Base-by-base conservation (phyloP, 1,140 invertebrate species). In the Lineus longissimus region DNA sequence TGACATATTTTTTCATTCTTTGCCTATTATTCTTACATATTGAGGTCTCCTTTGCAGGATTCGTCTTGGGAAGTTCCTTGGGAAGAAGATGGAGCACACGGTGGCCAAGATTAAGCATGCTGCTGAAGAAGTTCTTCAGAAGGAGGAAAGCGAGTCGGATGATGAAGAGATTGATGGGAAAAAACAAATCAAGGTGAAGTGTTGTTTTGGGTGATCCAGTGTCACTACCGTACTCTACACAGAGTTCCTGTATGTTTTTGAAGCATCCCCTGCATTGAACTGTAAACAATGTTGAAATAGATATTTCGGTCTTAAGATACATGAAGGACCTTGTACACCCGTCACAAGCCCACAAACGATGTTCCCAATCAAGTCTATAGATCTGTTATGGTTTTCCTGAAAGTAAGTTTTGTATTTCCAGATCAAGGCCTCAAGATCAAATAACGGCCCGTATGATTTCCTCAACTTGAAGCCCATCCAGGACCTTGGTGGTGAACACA, bases 391-490 rank as follows among this genome's bases (percentile, higher is more conserved):
- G n/a, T 36, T 15, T 51, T 51, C n/a, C 6, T 51, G 6, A 51
- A n/a, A 9, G n/a, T 23, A n/a, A 7, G 6, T 23, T 51, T n/a
- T 27, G 6, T 51, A 7, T 4, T 72, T 64, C 74, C 76, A 85
- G 83, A 84, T 96, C 25, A 96, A 96, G 82, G 93, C 93, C 0
- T 93, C 92, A 0, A 93, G 92, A 69, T 94, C 91, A 63, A 93
- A 97, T 77, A 97, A 97, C 81, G 95, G 95, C 1, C 95, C 94
- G 0, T 95, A 94, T 77, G 94, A 98, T 74, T 97, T 97, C 81
- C 91, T 93, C 63, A 88, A 89, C 64, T 80, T 91, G 2, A 82
- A 88, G 75, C 85, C 89, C 65, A 86, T 91, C 1, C 90, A 91
- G 81, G 92, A 94, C 76, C 81, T 94, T 56, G 87, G 86, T 70